Evolutionary conservation across 2,797 vertebrate species (phyloP).

Genomic region (Heteromormyrus szaboi): DNA sequence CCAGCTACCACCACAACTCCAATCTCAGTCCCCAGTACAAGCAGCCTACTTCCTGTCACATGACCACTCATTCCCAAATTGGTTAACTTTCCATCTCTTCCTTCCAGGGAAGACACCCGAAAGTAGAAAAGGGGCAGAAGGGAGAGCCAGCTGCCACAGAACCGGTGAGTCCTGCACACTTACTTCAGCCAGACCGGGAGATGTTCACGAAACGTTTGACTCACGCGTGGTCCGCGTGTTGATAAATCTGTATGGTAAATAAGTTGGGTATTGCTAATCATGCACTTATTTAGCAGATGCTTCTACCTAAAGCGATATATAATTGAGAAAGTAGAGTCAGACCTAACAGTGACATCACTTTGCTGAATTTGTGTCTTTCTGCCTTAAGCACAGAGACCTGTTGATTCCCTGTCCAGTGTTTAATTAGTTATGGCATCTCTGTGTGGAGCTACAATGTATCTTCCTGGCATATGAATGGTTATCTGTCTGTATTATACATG

Average conservation of each 20-base stretch:
- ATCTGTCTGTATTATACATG: neutral
- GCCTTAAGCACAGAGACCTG: neutral
- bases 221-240: neutral
- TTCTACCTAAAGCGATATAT: neutral
- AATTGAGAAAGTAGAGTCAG: neutral
- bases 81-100: neutral
- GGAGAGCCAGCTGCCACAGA: conserved; percentile 74
- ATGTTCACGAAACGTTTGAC: neutral
- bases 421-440: neutral
- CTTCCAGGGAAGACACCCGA: conserved; percentile 38
- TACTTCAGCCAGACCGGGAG: neutral
- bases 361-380: neutral
- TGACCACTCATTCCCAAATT: neutral
- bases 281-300: neutral
- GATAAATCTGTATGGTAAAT: neutral
- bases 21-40: neutral
- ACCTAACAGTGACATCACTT: neutral
- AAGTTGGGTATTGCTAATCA: neutral
- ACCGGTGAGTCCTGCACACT: conserved; percentile 61
- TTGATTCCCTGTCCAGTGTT: neutral
- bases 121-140: conserved; percentile 75
- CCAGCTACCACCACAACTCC: neutral
- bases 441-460: neutral
- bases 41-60: neutral
- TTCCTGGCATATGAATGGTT: conserved; percentile 11